Conservation (phyloP, 2,113 vertebrate genomes). For the Otus sunia region DNA sequence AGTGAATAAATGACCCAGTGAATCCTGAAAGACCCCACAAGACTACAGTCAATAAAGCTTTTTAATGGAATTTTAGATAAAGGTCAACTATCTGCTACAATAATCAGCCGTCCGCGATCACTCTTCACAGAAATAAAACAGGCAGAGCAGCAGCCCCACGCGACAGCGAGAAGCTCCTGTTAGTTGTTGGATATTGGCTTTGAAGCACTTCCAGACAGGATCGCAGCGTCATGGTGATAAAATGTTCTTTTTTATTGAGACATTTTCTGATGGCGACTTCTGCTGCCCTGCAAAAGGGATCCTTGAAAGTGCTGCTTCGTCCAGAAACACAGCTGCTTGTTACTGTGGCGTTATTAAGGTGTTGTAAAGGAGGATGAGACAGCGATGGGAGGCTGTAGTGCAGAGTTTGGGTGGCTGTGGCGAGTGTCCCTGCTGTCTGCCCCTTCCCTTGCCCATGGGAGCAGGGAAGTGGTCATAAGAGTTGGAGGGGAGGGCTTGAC, state of each 20-base stretch:
- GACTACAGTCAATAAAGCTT: slow-evolving; percentile 50
- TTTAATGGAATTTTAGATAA: slow-evolving; percentile 61
- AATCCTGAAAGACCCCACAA: slow-evolving; percentile 34
- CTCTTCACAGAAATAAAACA: background rate
- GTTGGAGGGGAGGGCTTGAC: background rate
- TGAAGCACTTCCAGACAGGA: background rate
- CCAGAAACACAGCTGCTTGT: background rate
- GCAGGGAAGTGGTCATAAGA: accelerated
- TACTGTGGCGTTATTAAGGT: accelerated
- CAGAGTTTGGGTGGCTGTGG: background rate
- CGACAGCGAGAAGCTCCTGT: background rate
- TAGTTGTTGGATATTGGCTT: background rate
- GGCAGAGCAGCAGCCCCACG: background rate
- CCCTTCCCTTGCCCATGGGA: background rate
- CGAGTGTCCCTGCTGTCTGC: background rate
- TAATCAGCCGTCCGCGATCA: background rate
- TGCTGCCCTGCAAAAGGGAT: background rate
- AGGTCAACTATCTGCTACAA: slow-evolving; percentile 43
- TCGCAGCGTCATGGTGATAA: background rate
- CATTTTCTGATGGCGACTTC: background rate
- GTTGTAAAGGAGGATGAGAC: background rate
- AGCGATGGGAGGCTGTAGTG: background rate
- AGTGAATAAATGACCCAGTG: slow-evolving; percentile 41
- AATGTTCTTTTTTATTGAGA: background rate
- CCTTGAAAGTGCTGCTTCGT: accelerated